Conservation (phyloP, 2,888 invertebrate genomes). For the Embidobia sp. region DNA sequence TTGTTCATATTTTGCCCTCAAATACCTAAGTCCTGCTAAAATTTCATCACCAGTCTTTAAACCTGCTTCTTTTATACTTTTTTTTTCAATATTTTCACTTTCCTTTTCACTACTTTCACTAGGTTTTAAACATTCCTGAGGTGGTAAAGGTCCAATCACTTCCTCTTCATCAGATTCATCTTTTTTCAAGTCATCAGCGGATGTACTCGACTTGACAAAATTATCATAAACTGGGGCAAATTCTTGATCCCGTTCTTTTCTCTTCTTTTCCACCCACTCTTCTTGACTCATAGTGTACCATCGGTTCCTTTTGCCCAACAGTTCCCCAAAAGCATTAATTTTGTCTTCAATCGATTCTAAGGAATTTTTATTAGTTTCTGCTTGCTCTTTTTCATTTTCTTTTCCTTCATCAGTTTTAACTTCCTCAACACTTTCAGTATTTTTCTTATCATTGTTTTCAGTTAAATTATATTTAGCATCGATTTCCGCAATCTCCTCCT, state of each 20-base stretch:
- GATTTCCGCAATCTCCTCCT: slow-evolving; percentile 72
- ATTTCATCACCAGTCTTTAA: slow-evolving; percentile 52
- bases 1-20: slow-evolving; percentile 29
- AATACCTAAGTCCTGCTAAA: slow-evolving; percentile 58
- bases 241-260: slow-evolving; percentile 87
- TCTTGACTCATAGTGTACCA: slow-evolving; percentile 88
- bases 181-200: slow-evolving; percentile 14
- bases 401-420: slow-evolving; percentile 60
- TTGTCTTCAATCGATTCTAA: slow-evolving; percentile 75
- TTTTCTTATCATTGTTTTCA: slow-evolving; percentile 7
- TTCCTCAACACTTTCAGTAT: slow-evolving; percentile 56
- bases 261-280: slow-evolving; percentile 89
- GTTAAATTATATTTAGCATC: slow-evolving; percentile 51
- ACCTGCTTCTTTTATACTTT: too few species aligned
- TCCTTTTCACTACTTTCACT: too few species aligned
- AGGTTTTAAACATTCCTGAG: slow-evolving; percentile 7
- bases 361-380: slow-evolving; percentile 67
- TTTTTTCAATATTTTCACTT: too few species aligned
- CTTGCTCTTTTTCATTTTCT: slow-evolving; percentile 52
- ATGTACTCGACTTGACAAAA: slow-evolving; percentile 68
- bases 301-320: slow-evolving; percentile 81
- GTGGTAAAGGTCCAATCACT: slow-evolving; percentile 67
- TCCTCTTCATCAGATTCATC: slow-evolving; percentile 30
- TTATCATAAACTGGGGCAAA: slow-evolving; percentile 86
- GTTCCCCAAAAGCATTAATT: slow-evolving; percentile 76